Evolutionary conservation across 2,888 invertebrate genomes (phyloP), one percentile per base, ranked within the genome.

Genomic region (Amiota minor): DNA sequence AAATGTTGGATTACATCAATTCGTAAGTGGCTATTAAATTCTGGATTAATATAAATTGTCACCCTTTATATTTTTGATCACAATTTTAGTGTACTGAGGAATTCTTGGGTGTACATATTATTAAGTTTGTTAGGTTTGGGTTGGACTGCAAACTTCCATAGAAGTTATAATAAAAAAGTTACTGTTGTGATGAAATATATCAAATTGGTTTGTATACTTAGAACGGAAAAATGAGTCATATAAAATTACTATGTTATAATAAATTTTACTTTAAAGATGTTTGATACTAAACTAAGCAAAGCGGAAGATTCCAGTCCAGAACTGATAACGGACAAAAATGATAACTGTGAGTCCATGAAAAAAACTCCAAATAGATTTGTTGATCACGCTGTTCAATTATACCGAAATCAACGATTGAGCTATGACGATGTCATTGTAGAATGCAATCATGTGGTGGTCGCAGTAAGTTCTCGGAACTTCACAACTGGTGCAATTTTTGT

Each of bases 291-390:
- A 35, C 6, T 35, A 35, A 35, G 6, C 35, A 35, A 35, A 35
- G 35, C 35, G 6, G 35, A 35, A 35, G 35, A 35, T 35, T 35
- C 6, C 6, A 35, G 6, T 35, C 6, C 2, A 35, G 35, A 35
- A 35, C 35, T 35, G 35, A 35, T 35, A 35, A 6, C 6, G 35
- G 8, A 55, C 55, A 16, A 35, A 8, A n/a, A 64, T 16, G 59
- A 11, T 9, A 46, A 45, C 46, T 8, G 8, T 9, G 53, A 53
- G 8, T 68, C 53, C 23, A 35, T 50, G 6, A 68, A 68, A 53
- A 68, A 68, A 16, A 50, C 18, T 20, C 67, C 67, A 8, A 68
- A 53, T 6, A 50, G 50, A 12, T 68, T 68, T n/a, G 14, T 68
- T 20, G 67, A 68, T 53, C 67, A 68, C 23, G 35, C 50, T 23